phyloP scores from a whole-genome alignment of 2,888 invertebrate genomes.

The Aleiodes testaceus region DNA sequence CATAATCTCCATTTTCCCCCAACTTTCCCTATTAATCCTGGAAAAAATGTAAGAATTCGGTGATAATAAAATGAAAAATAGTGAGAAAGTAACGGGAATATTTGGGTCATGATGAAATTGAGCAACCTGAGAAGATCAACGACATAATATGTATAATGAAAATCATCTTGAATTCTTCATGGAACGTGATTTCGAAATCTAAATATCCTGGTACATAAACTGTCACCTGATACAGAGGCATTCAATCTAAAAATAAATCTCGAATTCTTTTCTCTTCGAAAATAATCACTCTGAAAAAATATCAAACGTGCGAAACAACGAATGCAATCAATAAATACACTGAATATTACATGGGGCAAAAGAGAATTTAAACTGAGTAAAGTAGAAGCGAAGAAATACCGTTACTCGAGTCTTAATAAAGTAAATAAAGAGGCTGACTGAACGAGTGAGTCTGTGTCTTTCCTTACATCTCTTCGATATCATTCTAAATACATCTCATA shows the following conservation, averaged over 20 bases:
- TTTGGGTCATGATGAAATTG: slow-evolving; percentile 40
- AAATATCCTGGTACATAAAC: background rate
- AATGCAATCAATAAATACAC: slow-evolving; percentile 3
- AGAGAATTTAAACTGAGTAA: background rate
- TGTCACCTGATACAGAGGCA: slow-evolving; percentile 10
- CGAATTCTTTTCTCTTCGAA: background rate
- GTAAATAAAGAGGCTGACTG: slow-evolving; percentile 68
- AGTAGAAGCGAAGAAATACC: slow-evolving; percentile 63
- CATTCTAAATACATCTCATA: background rate
- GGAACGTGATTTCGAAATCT: slow-evolving; percentile 9
- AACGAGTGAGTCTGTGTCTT: slow-evolving; percentile 58
- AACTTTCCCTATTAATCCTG: background rate
- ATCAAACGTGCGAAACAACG: slow-evolving; percentile 17
- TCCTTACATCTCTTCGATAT: slow-evolving; percentile 2
- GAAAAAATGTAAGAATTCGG: slow-evolving; percentile 29
- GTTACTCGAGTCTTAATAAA: slow-evolving; percentile 70
- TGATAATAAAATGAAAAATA: slow-evolving; percentile 37
- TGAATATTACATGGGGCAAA: slow-evolving; percentile 3
- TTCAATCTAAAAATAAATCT: background rate
- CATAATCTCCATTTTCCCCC: no score
- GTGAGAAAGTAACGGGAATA: slow-evolving; percentile 37
- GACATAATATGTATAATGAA: slow-evolving; percentile 21
- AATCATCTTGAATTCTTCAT: slow-evolving; percentile 9
- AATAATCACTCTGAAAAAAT: slow-evolving; percentile 10
- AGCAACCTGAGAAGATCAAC: slow-evolving; percentile 35